Percentiles rank a stretch among this genome's conserved stretches.
phyloP scores from a whole-genome alignment of 2,113 vertebrate species.

The Gila orcuttii region DNA sequence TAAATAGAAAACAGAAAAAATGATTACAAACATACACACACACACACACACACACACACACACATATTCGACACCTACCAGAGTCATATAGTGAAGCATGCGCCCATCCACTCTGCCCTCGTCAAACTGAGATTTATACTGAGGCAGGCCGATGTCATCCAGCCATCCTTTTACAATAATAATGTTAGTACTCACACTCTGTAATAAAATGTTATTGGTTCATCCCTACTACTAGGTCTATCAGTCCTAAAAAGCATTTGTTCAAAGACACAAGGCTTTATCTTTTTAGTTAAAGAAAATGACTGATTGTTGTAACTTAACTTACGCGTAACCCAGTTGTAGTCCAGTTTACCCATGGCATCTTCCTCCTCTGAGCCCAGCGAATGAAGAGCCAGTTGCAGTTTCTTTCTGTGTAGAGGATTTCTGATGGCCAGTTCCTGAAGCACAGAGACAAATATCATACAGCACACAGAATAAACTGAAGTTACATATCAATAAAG shows the following conservation, averaged over 20 bases:
- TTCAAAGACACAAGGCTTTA: background rate
- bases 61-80: conserved; percentile 77
- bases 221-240: too few species aligned
- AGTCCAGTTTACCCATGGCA: conserved; percentile 88
- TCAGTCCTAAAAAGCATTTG: background rate
- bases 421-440: conserved; percentile 95
- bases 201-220: background rate
- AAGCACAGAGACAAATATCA: background rate
- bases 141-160: conserved; percentile 96
- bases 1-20: too few species aligned
- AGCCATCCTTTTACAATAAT: conserved; percentile 83
- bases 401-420: conserved; percentile 92
- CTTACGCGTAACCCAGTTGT: conserved; percentile 98
- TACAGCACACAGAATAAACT: background rate
- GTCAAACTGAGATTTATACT: conserved; percentile 97
- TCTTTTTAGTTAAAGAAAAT: background rate
- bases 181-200: background rate
- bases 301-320: conserved; percentile 64
- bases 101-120: conserved; percentile 92
- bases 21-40: too few species aligned
- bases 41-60: too few species aligned
- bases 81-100: conserved; percentile 93
- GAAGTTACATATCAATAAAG: background rate
- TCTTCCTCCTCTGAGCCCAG: conserved; percentile 86
- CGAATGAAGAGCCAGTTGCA: conserved; percentile 91